Base-by-base conservation (phyloP, 2,888 invertebrate genomes). In the Drosophila villosipedis region DNA sequence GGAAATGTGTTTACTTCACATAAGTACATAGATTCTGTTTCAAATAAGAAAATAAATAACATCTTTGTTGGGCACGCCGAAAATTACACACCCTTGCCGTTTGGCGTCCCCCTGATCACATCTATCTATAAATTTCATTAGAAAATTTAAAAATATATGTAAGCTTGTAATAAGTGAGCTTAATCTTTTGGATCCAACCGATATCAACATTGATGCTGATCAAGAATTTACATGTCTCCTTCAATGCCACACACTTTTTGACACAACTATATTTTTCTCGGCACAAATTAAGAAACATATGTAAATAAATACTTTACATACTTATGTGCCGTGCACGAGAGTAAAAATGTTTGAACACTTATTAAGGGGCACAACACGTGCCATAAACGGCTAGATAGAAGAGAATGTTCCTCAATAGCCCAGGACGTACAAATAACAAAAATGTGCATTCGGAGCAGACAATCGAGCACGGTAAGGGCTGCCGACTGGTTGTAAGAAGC, bases 401-500 rank as follows among this genome's bases (percentile, higher is more conserved):
- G n/a, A 37, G 60, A 50, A 55, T 14, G 35, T 25, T 49, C 37
- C 10, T 39, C 53, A 57, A 28, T 57, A 47, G 28, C 4, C 41
- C 31, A 31, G 49, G 54, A 41, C 39, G 41, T 50, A 78, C 60
- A 43, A 52, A 57, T 47, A 61, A 19, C 43, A 14, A 61, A 76
- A 80, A 61, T 54, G 33, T 54, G 49, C 10, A 72, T 64, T 75
- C 59, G 57, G 75, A 80, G 59, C 58, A 63, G 50, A 50, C 53
- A 76, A 52, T 59, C 54, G 62, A 47, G 37, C 37, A 22, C 25
- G 22, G 47, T 47, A 50, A 55, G 31, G 52, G 73, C 72, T 78
- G 60, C 55, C 73, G 73, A 78, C 64, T 75, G 60, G 65, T 65
- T 78, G 79, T 65, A 70, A 70, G n/a, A 22, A 33, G 16, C 33